A percentile compares a stretch with the other conserved stretches of the same genome.
Conservation (phyloP, 2,888 invertebrate species). For the Frankliniella fusca region DNA sequence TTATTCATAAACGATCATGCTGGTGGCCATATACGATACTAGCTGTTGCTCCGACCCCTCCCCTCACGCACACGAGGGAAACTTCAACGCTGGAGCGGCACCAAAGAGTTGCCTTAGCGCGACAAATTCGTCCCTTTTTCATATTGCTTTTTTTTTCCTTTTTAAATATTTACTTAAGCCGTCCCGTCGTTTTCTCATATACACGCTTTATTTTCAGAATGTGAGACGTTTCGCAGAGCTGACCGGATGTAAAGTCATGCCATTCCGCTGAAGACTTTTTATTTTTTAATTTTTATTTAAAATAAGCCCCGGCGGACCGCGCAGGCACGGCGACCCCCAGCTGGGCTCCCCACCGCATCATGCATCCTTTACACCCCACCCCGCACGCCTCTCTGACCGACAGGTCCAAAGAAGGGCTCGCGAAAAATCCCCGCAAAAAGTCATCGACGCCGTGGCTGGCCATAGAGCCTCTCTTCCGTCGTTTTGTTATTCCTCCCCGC, state of each 20-base stretch:
- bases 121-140: not conserved
- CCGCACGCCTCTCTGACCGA: too few relatives aligned
- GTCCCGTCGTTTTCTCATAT: not conserved
- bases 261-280: not conserved
- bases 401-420: not conserved
- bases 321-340: not conserved
- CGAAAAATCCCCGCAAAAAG: conserved; percentile 4
- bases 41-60: not conserved
- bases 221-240: too few relatives aligned
- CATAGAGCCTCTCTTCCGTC: not conserved
- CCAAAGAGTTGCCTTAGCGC: not conserved
- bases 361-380: not conserved
- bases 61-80: not conserved
- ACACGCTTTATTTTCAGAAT: too few relatives aligned
- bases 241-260: too few relatives aligned
- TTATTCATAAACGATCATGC: conserved; percentile 3
- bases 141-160: not conserved
- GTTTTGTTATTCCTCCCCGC: not conserved
- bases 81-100: not conserved
- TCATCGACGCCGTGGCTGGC: not conserved
- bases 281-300: not conserved
- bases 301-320: not conserved
- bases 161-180: not conserved
- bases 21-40: conserved; percentile 1
- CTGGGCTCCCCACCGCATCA: not conserved